phyloP scores from a whole-genome alignment of 2,113 vertebrate genomes.

The Myodes glareolus region DNA sequence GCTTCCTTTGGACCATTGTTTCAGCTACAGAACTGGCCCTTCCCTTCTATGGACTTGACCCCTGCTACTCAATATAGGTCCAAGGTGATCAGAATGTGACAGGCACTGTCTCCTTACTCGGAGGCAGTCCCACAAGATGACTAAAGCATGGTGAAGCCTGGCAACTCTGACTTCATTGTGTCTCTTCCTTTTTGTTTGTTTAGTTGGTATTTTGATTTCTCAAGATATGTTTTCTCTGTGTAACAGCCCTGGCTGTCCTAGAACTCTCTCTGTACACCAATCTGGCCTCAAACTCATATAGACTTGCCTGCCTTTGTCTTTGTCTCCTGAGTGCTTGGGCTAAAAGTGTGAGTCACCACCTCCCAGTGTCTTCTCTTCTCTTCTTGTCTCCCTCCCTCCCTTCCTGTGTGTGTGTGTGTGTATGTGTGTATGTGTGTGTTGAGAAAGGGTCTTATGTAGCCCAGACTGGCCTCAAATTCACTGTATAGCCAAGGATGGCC shows the following conservation, averaged over 20 bases:
- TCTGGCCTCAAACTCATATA: neutral
- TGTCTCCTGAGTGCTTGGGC: neutral
- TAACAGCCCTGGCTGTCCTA: neutral
- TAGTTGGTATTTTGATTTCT: neutral
- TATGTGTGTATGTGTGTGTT: neutral
- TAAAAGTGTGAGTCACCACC: neutral
- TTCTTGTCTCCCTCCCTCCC: neutral
- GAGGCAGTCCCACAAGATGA: neutral
- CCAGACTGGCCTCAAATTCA: neutral
- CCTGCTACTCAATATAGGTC: neutral
- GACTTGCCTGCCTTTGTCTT: neutral
- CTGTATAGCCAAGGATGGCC: neutral
- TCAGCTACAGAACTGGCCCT: too few relatives aligned
- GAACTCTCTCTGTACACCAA: neutral
- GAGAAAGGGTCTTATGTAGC: neutral
- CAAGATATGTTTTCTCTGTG: neutral
- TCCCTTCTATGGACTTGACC: neutral
- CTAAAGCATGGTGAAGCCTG: neutral
- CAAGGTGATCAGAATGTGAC: neutral
- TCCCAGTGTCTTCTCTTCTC: neutral
- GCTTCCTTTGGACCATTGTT: neutral
- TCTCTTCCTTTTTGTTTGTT: too few relatives aligned
- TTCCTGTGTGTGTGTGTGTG: neutral
- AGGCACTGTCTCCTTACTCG: neutral
- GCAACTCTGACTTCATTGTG: neutral